phyloP scores from a whole-genome alignment of 2,888 invertebrate genomes.

The Scaptomyza reducta region DNA sequence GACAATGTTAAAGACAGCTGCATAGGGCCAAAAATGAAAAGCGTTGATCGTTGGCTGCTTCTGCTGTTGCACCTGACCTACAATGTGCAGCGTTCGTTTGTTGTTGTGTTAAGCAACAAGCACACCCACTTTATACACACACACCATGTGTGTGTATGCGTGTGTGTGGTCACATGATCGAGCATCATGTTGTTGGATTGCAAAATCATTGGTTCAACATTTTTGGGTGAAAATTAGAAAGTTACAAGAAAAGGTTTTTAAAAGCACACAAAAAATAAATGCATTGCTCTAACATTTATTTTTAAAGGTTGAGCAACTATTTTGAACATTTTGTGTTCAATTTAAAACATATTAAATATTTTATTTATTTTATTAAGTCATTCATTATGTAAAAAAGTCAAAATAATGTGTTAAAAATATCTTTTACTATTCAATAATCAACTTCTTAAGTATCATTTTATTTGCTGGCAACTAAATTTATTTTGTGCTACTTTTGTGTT shows the following conservation, averaged over 20 bases:
- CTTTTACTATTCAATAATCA: no score
- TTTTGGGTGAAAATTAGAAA: conserved; percentile 65
- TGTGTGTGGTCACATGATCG: conserved; percentile 31
- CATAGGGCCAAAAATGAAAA: conserved; percentile 42
- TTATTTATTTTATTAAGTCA: no score
- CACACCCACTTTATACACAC: conserved; percentile 69
- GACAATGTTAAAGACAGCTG: conserved; percentile 32
- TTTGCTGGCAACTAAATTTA: no score
- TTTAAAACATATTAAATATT: background rate
- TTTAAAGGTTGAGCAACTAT: background rate
- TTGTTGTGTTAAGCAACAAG: conserved; percentile 56
- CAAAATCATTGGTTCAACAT: conserved; percentile 30
- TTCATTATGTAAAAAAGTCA: no score
- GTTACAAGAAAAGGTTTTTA: conserved; percentile 26
- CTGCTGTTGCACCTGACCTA: conserved; percentile 71
- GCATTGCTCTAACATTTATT: background rate
- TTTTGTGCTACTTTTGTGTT: background rate
- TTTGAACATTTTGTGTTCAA: background rate
- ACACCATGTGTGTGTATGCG: background rate
- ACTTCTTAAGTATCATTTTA: no score
- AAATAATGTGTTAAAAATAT: no score
- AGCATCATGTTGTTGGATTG: conserved; percentile 27
- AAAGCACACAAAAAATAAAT: background rate
- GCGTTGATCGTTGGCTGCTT: conserved; percentile 18
- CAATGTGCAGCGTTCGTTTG: conserved; percentile 47